These are phyloP conservation scores for Aleiodes sp. DNA, from an alignment of 1,140 invertebrate genomes.

Conservation along the genomic window DNA sequence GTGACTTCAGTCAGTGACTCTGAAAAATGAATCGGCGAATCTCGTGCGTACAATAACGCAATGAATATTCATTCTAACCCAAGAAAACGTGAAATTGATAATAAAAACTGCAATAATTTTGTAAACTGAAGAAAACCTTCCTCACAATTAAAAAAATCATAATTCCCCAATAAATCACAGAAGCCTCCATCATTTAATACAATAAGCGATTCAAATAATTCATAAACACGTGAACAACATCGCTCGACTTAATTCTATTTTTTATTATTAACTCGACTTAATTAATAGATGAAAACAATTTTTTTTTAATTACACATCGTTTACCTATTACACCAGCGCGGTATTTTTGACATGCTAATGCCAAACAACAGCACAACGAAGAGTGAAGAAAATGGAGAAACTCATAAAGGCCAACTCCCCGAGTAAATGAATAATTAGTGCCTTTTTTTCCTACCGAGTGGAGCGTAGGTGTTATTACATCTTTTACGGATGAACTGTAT, in stretches of 20 bases:
- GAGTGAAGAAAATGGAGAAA: no score
- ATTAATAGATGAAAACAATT: not conserved
- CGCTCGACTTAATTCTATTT: no score
- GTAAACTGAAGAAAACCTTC: no score
- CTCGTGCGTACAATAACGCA: slow-evolving; percentile 24
- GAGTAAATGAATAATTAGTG: slow-evolving; percentile 56
- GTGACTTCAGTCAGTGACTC: not conserved
- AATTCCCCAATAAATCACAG: no score
- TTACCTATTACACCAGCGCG: not conserved
- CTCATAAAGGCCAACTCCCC: slow-evolving; percentile 34
- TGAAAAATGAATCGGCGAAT: slow-evolving; percentile 29
- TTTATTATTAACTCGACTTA: not conserved
- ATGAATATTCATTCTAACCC: not conserved
- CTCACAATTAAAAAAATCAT: no score
- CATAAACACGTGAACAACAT: not conserved
- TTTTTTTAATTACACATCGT: not conserved
- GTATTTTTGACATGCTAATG: slow-evolving; percentile 39
- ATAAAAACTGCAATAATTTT: no score
- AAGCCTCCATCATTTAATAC: no score
- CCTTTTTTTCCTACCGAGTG: slow-evolving; percentile 40
- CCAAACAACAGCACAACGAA: no score
- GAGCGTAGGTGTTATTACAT: slow-evolving; percentile 50
- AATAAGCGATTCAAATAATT: no score
- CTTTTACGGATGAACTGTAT: slow-evolving; percentile 43
- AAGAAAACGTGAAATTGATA: not conserved